phyloP scores from a whole-genome alignment of 2,888 invertebrate genomes.

The Drosophila rubida region DNA sequence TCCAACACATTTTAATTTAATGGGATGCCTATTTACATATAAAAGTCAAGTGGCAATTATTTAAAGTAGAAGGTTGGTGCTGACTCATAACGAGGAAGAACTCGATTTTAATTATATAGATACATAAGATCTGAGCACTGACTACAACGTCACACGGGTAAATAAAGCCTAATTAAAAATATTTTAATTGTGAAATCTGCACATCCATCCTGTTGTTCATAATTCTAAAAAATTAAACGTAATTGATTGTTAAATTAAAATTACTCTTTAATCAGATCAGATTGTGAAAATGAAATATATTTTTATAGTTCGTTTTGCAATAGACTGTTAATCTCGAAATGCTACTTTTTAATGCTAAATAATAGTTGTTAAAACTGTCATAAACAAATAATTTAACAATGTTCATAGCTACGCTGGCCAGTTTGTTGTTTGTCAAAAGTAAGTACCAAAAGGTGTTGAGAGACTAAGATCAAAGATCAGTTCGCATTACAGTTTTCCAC shows the following conservation, averaged over 20 bases:
- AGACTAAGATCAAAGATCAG: not conserved
- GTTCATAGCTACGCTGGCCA: not conserved
- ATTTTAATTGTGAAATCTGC: not conserved
- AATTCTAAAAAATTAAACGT: not conserved
- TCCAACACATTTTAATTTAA: too few relatives aligned
- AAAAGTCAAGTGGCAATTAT: too few relatives aligned
- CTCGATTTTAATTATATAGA: not conserved
- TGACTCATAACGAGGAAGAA: not conserved
- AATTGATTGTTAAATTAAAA: not conserved
- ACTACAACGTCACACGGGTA: too few relatives aligned
- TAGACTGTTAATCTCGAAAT: not conserved
- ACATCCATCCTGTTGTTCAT: not conserved
- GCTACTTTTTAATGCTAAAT: not conserved
- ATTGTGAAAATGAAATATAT: not conserved
- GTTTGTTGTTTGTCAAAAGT: not conserved
- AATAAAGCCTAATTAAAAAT: not conserved
- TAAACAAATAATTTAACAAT: not conserved
- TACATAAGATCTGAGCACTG: too few relatives aligned
- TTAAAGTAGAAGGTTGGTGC: not conserved
- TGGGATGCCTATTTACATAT: too few relatives aligned
- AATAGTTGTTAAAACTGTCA: not conserved
- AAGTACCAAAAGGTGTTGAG: not conserved
- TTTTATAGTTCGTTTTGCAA: not conserved
- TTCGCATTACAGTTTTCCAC: not conserved
- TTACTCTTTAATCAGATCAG: too few relatives aligned